Evolutionary conservation across 2,113 vertebrate species (phyloP).

Genomic region (Dicerorhinus sumatrensis): DNA sequence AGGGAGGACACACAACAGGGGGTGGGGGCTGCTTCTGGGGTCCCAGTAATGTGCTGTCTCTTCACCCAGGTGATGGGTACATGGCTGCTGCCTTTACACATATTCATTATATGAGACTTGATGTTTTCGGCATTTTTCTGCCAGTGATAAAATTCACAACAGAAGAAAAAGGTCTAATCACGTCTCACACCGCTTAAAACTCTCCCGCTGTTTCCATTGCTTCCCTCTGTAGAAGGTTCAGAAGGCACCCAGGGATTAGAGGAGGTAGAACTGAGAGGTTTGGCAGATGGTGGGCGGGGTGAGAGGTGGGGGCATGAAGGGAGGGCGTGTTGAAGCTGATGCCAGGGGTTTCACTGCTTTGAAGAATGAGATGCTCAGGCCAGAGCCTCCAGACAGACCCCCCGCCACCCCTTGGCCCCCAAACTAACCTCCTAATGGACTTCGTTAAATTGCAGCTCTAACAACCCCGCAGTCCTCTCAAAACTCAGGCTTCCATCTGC

Average conservation of each 20-base stretch:
- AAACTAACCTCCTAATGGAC: background rate
- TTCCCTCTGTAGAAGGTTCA: background rate
- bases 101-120: background rate
- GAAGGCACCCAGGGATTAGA: background rate
- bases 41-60: fast-evolving
- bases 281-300: too few species aligned
- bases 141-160: background rate
- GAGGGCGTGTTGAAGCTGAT: background rate
- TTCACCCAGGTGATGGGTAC: background rate
- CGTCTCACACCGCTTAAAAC: background rate
- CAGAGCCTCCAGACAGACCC: background rate
- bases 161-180: background rate
- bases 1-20: background rate
- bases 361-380: background rate
- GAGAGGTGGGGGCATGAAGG: fast-evolving
- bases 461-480: background rate
- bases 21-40: background rate
- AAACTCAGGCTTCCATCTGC: background rate
- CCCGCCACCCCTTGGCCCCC: background rate
- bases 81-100: background rate
- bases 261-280: too few species aligned
- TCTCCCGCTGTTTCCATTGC: background rate
- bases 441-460: background rate
- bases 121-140: background rate
- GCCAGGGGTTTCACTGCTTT: background rate